Evolutionary conservation across 2,797 vertebrate species (phyloP).

Genomic region (Chiroxiphia lanceolata): DNA sequence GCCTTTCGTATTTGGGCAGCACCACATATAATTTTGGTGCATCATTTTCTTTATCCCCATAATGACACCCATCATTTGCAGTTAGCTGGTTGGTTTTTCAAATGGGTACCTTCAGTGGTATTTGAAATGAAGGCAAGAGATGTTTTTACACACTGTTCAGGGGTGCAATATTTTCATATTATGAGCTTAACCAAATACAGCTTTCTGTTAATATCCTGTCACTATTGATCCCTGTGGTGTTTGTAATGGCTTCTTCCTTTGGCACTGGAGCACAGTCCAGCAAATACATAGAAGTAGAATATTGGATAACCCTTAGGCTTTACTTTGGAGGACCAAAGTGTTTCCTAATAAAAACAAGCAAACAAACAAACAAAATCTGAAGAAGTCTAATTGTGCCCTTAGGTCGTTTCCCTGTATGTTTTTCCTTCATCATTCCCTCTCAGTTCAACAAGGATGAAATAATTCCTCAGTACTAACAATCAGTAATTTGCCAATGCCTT

Average conservation of each 20-base stretch:
- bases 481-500: background rate
- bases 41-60: background rate
- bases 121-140: background rate
- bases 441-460: accelerated
- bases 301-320: background rate
- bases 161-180: background rate
- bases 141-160: background rate
- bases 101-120: background rate
- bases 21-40: background rate
- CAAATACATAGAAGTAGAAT: background rate
- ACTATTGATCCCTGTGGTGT: accelerated
- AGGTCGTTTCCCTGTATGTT: background rate
- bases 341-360: background rate
- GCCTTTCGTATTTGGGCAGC: background rate
- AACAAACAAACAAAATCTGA: background rate
- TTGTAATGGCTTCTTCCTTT: background rate
- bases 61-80: accelerated
- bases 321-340: background rate
- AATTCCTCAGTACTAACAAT: background rate
- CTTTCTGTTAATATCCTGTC: background rate
- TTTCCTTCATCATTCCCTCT: background rate
- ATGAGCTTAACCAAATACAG: background rate
- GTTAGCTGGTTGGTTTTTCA: background rate
- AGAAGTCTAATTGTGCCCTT: background rate
- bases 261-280: background rate